Evolutionary conservation across 1,140 invertebrate species (phyloP).

Genomic region (Halesus radiatus): DNA sequence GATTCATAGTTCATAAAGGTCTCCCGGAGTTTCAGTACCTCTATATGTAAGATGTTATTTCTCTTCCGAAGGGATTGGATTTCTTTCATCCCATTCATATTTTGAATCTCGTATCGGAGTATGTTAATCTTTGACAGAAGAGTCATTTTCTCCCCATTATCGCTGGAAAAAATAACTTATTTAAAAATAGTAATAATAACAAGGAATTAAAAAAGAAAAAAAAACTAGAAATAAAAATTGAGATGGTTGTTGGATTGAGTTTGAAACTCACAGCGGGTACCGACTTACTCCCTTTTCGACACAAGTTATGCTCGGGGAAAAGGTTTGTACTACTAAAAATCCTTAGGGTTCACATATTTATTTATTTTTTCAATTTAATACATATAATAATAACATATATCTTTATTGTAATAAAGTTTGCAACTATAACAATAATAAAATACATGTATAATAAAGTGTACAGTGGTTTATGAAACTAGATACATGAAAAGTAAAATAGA

Average conservation of each 20-base stretch:
- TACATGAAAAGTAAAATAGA: no score
- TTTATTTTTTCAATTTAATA: no score
- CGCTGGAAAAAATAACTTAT: neutral
- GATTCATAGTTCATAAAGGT: neutral
- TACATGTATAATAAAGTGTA: no score
- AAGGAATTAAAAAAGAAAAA: neutral
- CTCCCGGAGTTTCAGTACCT: neutral
- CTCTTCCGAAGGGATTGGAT: neutral
- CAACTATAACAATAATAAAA: no score
- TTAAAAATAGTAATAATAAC: neutral
- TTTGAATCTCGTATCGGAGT: conserved; percentile 3
- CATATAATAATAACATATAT: no score
- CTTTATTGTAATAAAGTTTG: no score
- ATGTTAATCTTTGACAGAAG: neutral
- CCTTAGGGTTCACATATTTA: no score
- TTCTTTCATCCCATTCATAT: conserved; percentile 1
- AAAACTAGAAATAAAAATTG: neutral
- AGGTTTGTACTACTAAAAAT: no score
- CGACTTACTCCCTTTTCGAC: no score
- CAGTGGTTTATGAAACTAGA: no score
- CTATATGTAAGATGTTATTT: neutral
- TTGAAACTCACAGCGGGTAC: no score
- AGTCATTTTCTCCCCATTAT: neutral
- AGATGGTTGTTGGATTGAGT: neutral
- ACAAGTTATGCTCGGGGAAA: no score